Evolutionary conservation across 2,888 invertebrate species (phyloP).

Genomic region (Caradrina kadenii): DNA sequence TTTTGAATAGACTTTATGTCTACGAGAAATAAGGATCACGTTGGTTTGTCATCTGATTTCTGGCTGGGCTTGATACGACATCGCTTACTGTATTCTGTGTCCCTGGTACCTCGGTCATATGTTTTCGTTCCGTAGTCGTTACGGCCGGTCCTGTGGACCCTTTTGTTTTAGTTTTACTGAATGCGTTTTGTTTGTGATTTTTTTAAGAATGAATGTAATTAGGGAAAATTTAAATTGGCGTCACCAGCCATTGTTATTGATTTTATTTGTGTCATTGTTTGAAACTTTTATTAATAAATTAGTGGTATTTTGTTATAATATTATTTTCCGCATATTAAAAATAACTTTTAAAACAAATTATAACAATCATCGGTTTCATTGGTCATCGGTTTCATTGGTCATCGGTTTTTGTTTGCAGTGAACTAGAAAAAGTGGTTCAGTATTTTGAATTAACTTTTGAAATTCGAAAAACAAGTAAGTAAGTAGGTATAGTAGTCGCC

Average conservation of each 20-base stretch:
- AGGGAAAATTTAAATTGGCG: background rate
- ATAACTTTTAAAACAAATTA: constrained; percentile 12
- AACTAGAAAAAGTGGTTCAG: constrained; percentile 7
- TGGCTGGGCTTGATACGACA: constrained; percentile 8
- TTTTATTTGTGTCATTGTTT: constrained; percentile 7
- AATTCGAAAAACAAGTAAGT: background rate
- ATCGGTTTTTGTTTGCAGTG: constrained; percentile 14
- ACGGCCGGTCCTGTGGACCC: constrained; percentile 42
- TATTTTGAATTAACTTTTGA: background rate
- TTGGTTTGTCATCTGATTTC: constrained; percentile 34
- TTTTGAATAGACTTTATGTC: constrained; percentile 38
- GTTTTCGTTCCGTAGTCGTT: constrained; percentile 75
- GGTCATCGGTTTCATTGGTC: too few species aligned
- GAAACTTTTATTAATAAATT: constrained; percentile 5
- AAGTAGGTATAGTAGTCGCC: too few species aligned
- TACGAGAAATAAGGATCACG: constrained; percentile 24
- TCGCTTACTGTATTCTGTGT: constrained; percentile 57
- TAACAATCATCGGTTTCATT: too few species aligned
- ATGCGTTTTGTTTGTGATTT: constrained; percentile 12
- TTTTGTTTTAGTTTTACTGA: constrained; percentile 55
- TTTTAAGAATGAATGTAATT: constrained; percentile 29
- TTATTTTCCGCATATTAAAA: constrained; percentile 13
- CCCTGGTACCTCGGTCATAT: constrained; percentile 75
- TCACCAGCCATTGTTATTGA: background rate
- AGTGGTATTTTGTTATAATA: constrained; percentile 1